Evolutionary conservation across 2,888 invertebrate species (phyloP), one percentile per base, ranked within the genome.

Genomic region (Thymelicus sylvestris): DNA sequence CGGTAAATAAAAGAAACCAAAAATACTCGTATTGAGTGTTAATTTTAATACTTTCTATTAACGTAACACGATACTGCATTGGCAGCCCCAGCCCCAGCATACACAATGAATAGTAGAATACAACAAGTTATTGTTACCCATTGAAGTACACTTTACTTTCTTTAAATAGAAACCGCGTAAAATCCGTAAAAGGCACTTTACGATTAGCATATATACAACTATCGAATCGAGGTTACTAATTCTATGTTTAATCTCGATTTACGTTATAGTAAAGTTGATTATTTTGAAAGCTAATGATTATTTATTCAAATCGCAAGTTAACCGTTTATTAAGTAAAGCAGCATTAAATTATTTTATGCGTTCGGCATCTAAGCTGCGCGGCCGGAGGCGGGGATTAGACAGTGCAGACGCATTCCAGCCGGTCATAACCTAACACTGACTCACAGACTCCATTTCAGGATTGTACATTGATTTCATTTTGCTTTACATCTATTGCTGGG

Each of bases 231-330:
- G 55, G 55, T 24, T 55, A 55, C 24, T 24, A 52, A 52, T 52
- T 75, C 77, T 75, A 80, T 76, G 73, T 76, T 79, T 79, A 79
- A 83, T 82, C 76, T 79, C 79, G 80, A 82, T 83, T 84, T 83
- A 84, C 84, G 74, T 71, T 71, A 65, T 66, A 66, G 68, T 67
- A 69, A 71, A 62, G 70, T 52, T 39, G 81, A 80, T 81, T 79
- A 79, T 83, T 84, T 78, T 79, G 81, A 84, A 83, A 85, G 79
- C 79, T 78, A 77, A 81, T 83, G 85, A 86, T 87, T 89, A 89
- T 85, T 83, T 81, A 84, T 88, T 86, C 83, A 86, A 88, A 88
- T 85, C 81, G 81, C 86, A 79, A 85, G 82, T 79, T 82, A 79
- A 83, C 85, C 83, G 81, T 82, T 87, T 85, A 89, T 89, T 88